Evolutionary conservation across 2,797 vertebrate species (phyloP).

Genomic region (Tapera naevia): DNA sequence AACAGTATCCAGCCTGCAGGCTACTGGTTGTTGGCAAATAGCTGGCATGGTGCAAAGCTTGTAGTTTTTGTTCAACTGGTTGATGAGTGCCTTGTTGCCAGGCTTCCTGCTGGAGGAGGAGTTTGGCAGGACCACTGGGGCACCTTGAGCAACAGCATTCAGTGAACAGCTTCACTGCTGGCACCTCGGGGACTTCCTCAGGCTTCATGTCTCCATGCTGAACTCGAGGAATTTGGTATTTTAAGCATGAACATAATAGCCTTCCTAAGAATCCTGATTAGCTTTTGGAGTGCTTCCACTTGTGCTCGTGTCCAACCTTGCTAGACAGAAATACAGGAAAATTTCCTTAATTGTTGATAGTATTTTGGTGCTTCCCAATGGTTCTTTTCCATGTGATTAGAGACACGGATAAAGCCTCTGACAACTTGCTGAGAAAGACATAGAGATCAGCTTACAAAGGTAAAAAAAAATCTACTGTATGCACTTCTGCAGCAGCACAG

Average conservation of each 20-base stretch:
- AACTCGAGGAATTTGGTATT: not conserved
- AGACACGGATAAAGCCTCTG: not conserved
- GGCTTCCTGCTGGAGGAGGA: conserved; percentile 21
- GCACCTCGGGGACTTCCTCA: not conserved
- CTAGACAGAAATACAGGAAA: not conserved
- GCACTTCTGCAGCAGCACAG: not conserved
- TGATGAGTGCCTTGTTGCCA: conserved; percentile 28
- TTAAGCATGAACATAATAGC: not conserved
- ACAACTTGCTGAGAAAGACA: not conserved
- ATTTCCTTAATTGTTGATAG: not conserved
- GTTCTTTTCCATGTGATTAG: not conserved
- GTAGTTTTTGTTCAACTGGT: conserved; percentile 49
- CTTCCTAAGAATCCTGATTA: not conserved
- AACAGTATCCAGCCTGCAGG: conserved; percentile 54
- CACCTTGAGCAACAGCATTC: not conserved
- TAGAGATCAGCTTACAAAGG: not conserved
- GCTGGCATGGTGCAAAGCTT: not conserved
- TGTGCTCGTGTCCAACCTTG: not conserved
- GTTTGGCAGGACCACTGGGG: not conserved
- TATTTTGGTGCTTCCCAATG: not conserved
- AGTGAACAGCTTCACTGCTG: not conserved
- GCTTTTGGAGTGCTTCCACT: not conserved
- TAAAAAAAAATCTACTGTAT: too few relatives aligned
- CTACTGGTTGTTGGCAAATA: conserved; percentile 39
- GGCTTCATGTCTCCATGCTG: not conserved